Percentiles rank a stretch among this genome's conserved stretches.
Conservation (phyloP, 2,888 invertebrate genomes). For the Pterostichus madidus region DNA sequence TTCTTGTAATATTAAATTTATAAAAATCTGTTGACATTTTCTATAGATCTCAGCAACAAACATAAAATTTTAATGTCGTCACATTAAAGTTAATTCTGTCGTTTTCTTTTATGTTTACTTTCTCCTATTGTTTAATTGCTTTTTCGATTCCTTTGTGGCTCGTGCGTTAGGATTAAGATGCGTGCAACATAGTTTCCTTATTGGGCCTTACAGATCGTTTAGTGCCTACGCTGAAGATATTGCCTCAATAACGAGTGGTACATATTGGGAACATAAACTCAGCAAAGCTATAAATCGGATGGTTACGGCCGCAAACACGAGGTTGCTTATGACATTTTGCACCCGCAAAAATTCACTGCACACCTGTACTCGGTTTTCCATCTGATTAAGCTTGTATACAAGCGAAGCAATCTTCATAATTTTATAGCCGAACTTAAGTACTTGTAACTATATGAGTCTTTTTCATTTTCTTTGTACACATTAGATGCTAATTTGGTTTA, state of each 20-base stretch:
- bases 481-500: too few relatives aligned
- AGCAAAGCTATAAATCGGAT: conserved; percentile 20
- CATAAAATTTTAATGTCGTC: conserved; percentile 33
- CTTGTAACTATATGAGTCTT: too few relatives aligned
- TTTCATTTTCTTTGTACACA: too few relatives aligned
- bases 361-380: conserved; percentile 6
- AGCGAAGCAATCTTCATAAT: too few relatives aligned
- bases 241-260: conserved; percentile 11
- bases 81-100: conserved; percentile 38
- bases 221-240: conserved; percentile 23
- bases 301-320: conserved; percentile 1
- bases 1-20: too few relatives aligned
- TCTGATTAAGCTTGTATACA: conserved; percentile 7
- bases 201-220: conserved; percentile 36
- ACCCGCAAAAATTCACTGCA: conserved; percentile 3
- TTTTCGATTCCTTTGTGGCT: conserved; percentile 29
- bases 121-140: conserved; percentile 56
- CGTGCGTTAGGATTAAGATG: conserved; percentile 27
- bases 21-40: neutral
- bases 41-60: neutral
- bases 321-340: conserved; percentile 2
- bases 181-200: conserved; percentile 60
- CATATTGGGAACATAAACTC: conserved; percentile 21
- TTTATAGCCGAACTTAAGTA: too few relatives aligned
- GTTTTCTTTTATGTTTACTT: conserved; percentile 52